A percentile compares a stretch with the other conserved stretches of the same genome.
These are phyloP conservation scores for Vannuccia rotundouncinata DNA, from an alignment of 2,888 invertebrate genomes.

Conservation along the genomic window DNA sequence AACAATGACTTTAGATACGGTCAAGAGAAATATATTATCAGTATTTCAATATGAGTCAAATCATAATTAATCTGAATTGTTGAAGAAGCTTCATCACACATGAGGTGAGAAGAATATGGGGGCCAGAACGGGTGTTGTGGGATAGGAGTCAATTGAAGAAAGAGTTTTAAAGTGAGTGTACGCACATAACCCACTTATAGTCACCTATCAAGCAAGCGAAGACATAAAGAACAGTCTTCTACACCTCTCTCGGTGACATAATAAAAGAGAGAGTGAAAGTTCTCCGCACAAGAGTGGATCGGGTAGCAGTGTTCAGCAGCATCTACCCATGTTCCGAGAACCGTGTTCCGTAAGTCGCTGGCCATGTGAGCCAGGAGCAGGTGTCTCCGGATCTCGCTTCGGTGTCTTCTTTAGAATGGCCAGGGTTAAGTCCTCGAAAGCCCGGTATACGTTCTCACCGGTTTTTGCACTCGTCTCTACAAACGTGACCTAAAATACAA, in stretches of 20 bases:
- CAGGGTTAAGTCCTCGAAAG: slow-evolving; percentile 81
- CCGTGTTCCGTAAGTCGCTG: slow-evolving; percentile 8
- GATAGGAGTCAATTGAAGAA: too few species aligned
- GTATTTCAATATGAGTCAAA: too few species aligned
- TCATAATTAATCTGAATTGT: too few species aligned
- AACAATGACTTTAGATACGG: too few species aligned
- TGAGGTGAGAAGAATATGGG: too few species aligned
- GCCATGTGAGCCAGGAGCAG: background rate
- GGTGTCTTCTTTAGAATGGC: slow-evolving; percentile 73
- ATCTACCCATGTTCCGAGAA: background rate
- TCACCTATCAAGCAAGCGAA: background rate
- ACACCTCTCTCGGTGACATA: background rate
- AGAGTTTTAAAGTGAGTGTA: background rate
- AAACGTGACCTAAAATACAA: slow-evolving; percentile 69
- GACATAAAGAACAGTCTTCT: background rate
- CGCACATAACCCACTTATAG: background rate
- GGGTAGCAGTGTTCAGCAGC: background rate
- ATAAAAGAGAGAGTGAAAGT: background rate
- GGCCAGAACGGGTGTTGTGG: too few species aligned
- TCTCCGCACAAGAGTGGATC: background rate
- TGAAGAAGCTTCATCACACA: too few species aligned
- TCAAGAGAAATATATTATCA: too few species aligned
- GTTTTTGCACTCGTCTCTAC: slow-evolving; percentile 93
- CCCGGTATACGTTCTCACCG: slow-evolving; percentile 83
- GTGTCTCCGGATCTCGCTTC: background rate